A percentile compares a stretch with the other conserved stretches of the same genome.
Evolutionary conservation across 2,113 vertebrate species (phyloP).

Genomic region (Cryptomyrus ogoouensis): DNA sequence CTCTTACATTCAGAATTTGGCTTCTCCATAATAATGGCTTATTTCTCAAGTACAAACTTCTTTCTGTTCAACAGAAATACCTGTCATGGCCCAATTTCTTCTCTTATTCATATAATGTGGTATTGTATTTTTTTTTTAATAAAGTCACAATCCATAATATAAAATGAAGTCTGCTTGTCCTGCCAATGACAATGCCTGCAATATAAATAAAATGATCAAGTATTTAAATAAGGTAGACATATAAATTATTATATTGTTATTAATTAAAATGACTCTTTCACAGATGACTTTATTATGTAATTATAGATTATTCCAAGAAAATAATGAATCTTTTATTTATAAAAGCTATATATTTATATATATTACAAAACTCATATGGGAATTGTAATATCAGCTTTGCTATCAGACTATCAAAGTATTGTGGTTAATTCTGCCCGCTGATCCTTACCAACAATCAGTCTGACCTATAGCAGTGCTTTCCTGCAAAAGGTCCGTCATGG

Average conservation of each 20-base stretch:
- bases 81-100: slow-evolving; percentile 56
- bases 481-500: neutral
- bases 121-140: slow-evolving; percentile 52
- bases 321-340: neutral
- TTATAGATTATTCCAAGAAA: neutral
- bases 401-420: neutral
- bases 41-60: neutral
- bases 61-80: slow-evolving; percentile 55
- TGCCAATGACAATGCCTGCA: neutral
- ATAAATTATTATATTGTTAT: neutral
- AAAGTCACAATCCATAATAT: slow-evolving; percentile 8
- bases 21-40: neutral
- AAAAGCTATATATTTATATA: neutral
- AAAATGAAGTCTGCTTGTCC: neutral
- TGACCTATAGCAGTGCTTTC: neutral
- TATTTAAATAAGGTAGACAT: neutral
- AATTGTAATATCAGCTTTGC: neutral
- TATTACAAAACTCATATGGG: neutral
- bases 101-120: slow-evolving; percentile 63
- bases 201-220: neutral
- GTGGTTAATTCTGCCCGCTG: neutral
- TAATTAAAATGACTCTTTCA: neutral
- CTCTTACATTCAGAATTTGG: neutral
- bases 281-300: neutral
- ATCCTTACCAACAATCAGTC: neutral